Conservation (phyloP, 2,113 vertebrate genomes). For the Oncorhynchus clarkii region DNA sequence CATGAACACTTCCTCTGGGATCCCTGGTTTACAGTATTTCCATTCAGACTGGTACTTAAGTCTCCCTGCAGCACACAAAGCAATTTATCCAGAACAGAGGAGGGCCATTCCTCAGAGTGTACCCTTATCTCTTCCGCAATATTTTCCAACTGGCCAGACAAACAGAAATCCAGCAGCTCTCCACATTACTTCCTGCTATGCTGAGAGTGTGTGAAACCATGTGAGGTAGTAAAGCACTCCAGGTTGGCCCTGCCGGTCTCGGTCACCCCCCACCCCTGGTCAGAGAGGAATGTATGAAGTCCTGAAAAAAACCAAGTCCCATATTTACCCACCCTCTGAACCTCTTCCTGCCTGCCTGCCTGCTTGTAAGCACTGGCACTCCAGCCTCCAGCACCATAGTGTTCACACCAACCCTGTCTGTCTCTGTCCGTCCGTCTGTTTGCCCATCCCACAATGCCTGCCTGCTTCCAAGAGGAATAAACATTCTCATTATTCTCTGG, state of each 20-base stretch:
- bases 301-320: not conserved
- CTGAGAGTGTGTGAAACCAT: not conserved
- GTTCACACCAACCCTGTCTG: slow-evolving; percentile 11
- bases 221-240: not conserved
- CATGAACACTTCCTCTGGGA: not conserved
- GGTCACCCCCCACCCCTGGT: too few species aligned
- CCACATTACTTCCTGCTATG: slow-evolving; percentile 31
- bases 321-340: not conserved
- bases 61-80: not conserved
- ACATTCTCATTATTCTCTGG: slow-evolving; percentile 3
- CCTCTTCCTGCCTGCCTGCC: not conserved
- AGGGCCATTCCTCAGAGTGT: not conserved
- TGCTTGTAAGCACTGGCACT: too few species aligned
- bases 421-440: not conserved
- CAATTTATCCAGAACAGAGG: too few species aligned
- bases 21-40: not conserved
- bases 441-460: not conserved
- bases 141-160: slow-evolving; percentile 33
- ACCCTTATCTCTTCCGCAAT: slow-evolving; percentile 53
- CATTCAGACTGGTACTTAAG: not conserved
- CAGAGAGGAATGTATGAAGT: not conserved
- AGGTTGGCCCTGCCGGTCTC: not conserved
- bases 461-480: slow-evolving; percentile 27
- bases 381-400: not conserved
- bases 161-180: slow-evolving; percentile 38